Percentiles rank a stretch among this genome's conserved stretches.
These are phyloP conservation scores for Oreochromis spilurus DNA, from an alignment of 2,113 vertebrate genomes.

Conservation along the genomic window DNA sequence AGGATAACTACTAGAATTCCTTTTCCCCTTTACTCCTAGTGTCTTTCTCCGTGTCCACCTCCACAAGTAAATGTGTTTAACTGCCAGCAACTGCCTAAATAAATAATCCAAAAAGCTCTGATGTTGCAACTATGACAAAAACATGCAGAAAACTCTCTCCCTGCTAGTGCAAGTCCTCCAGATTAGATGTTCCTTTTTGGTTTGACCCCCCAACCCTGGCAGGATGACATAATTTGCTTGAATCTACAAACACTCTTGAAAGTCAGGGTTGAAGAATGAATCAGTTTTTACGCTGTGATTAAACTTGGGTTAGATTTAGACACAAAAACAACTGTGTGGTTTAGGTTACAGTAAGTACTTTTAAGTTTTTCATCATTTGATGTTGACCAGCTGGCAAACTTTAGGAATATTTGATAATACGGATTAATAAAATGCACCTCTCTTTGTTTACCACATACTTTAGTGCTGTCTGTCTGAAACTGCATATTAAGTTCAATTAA, in stretches of 20 bases:
- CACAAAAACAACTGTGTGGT: neutral
- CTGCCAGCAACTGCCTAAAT: neutral
- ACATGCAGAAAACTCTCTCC: neutral
- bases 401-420: neutral
- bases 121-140: neutral
- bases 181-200: neutral
- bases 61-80: neutral
- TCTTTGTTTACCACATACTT: neutral
- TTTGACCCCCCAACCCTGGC: rapidly evolving
- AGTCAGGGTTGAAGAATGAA: neutral
- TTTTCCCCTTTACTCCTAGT: neutral
- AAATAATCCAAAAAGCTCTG: neutral
- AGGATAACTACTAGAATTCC: neutral
- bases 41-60: neutral
- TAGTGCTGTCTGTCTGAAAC: neutral
- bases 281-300: neutral
- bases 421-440: neutral
- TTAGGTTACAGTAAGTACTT: neutral
- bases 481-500: neutral
- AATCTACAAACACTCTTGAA: neutral
- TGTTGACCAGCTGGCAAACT: neutral
- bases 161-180: neutral
- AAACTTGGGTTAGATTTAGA: neutral
- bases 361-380: neutral
- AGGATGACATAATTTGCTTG: neutral